Conservation (phyloP, 1,140 invertebrate species). For the Eciton burchellii region DNA sequence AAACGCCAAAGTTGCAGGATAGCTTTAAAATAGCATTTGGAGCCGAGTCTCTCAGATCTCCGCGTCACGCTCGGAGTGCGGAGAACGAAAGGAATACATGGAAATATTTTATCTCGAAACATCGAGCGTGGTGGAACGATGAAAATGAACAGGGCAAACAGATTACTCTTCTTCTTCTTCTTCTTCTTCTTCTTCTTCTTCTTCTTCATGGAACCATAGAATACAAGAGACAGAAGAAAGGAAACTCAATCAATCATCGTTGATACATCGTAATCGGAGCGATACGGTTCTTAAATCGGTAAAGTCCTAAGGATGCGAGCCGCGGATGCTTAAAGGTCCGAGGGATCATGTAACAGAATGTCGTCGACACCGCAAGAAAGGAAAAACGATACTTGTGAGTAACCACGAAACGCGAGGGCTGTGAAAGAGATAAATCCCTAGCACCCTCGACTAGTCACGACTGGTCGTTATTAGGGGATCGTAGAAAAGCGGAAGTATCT, state of each 20-base stretch:
- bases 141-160: no score
- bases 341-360: neutral
- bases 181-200: no score
- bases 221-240: no score
- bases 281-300: no score
- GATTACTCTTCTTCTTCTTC: no score
- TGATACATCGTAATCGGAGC: no score
- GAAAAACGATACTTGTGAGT: neutral
- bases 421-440: slow-evolving; percentile 55
- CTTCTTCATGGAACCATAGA: no score
- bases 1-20: slow-evolving; percentile 36
- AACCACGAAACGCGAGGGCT: neutral
- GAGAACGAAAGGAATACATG: slow-evolving; percentile 16
- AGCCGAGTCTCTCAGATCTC: slow-evolving; percentile 43
- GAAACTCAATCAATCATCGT: no score
- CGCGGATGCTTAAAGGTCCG: neutral
- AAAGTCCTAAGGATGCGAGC: neutral
- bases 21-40: slow-evolving; percentile 60
- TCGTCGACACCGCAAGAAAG: neutral
- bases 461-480: slow-evolving; percentile 61
- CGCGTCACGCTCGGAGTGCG: neutral
- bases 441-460: slow-evolving; percentile 60
- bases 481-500: slow-evolving; percentile 54
- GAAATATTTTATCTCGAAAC: no score
- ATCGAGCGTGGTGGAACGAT: no score